These are phyloP conservation scores for Adelphocoris suturalis DNA, from an alignment of 2,888 invertebrate species.

Conservation along the genomic window DNA sequence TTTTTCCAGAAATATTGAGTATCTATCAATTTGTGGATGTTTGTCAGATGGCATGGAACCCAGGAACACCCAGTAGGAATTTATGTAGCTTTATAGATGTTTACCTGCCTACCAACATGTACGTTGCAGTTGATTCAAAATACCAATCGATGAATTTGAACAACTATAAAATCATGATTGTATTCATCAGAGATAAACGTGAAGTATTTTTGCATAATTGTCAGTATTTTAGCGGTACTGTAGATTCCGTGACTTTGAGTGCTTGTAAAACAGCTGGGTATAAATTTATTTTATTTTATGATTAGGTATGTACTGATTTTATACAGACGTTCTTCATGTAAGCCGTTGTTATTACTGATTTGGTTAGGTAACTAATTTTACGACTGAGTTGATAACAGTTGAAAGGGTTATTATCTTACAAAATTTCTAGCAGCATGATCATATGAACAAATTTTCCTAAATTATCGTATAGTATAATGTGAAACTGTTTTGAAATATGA, in stretches of 20 bases:
- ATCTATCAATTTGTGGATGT: constrained; percentile 32
- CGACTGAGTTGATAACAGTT: no score
- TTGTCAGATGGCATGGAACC: constrained; percentile 69
- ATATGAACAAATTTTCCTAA: no score
- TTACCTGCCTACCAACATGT: constrained; percentile 33
- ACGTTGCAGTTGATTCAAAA: constrained; percentile 11
- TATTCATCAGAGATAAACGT: background rate
- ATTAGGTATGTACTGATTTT: no score
- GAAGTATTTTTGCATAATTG: background rate
- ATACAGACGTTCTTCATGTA: no score
- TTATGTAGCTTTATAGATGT: constrained; percentile 30
- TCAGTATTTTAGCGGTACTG: background rate
- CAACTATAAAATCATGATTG: background rate
- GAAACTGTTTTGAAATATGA: no score
- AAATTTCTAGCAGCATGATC: no score
- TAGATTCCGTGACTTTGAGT: background rate
- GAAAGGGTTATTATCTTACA: no score
- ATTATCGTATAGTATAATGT: no score
- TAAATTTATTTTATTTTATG: no score
- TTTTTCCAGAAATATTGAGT: background rate
- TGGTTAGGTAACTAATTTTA: no score
- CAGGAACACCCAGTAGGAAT: constrained; percentile 65
- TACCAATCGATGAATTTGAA: background rate
- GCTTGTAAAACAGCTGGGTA: no score
- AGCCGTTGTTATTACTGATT: no score